Conservation (phyloP, 1,140 invertebrate species). For the Macrobrachium rosenbergii region DNA sequence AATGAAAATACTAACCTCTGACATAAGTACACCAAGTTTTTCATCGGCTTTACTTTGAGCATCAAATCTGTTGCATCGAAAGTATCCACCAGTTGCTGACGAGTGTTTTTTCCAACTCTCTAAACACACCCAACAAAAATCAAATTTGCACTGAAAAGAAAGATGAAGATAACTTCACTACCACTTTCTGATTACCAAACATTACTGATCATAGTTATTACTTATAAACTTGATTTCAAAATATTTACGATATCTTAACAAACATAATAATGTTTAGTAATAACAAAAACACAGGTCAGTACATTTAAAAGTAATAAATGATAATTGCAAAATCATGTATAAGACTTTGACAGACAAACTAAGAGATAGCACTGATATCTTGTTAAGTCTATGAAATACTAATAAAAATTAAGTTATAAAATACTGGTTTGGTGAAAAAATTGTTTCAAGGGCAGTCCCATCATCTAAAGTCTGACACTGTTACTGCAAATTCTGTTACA, state of each 20-base stretch:
- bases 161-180: constrained; percentile 6
- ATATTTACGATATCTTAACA: too few relatives aligned
- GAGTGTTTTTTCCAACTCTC: constrained; percentile 83
- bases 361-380: too few relatives aligned
- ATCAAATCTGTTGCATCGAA: constrained; percentile 81
- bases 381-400: too few relatives aligned
- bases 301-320: too few relatives aligned
- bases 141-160: constrained; percentile 79
- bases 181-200: background rate
- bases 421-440: background rate
- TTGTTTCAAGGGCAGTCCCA: background rate
- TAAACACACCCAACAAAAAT: constrained; percentile 91
- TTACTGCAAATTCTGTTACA: background rate
- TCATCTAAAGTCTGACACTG: background rate
- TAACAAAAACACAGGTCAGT: too few relatives aligned
- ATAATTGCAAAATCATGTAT: too few relatives aligned
- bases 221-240: background rate
- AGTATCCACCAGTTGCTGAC: constrained; percentile 81
- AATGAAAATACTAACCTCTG: constrained; percentile 71
- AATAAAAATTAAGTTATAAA: too few relatives aligned
- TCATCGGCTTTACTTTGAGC: constrained; percentile 79
- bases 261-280: too few relatives aligned
- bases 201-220: background rate
- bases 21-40: constrained; percentile 75
- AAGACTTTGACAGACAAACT: too few relatives aligned